Conservation (phyloP, 2,797 vertebrate genomes). For the Periophthalmus magnuspinnatus region DNA sequence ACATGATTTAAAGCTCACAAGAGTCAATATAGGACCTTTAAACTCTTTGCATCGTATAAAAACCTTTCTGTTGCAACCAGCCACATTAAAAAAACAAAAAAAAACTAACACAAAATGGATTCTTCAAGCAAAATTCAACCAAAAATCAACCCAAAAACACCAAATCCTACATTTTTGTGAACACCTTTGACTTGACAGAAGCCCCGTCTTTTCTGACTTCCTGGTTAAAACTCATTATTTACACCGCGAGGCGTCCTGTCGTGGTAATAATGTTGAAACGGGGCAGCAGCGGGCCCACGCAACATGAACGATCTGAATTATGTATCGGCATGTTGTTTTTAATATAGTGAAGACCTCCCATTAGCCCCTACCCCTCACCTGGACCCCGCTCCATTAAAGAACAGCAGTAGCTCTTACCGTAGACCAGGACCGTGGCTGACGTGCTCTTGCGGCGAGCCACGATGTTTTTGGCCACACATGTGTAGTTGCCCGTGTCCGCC, state of each 20-base stretch:
- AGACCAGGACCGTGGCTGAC: constrained; percentile 90
- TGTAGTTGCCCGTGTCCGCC: constrained; percentile 97
- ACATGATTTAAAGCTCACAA: too few relatives aligned
- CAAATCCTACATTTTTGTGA: neutral
- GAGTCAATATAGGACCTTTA: too few relatives aligned
- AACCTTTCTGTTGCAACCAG: neutral
- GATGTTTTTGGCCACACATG: constrained; percentile 98
- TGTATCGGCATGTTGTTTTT: constrained; percentile 8
- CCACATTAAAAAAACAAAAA: neutral
- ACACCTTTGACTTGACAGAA: constrained; percentile 4
- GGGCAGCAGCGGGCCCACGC: constrained; percentile 35
- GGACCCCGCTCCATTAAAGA: constrained; percentile 15
- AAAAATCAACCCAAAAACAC: too few relatives aligned
- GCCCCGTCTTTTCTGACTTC: neutral
- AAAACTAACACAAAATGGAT: neutral
- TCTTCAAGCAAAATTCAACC: neutral
- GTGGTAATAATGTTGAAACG: constrained; percentile 37
- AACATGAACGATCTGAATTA: constrained; percentile 16
- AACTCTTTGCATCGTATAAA: neutral
- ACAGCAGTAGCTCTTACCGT: constrained; percentile 79
- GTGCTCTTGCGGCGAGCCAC: constrained; percentile 93
- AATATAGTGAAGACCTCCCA: constrained; percentile 10
- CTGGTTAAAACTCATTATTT: constrained; percentile 7
- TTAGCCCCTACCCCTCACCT: constrained; percentile 15
- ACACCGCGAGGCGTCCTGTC: constrained; percentile 17